phyloP scores from a whole-genome alignment of 2,113 vertebrate species.

The Sitta europaea region DNA sequence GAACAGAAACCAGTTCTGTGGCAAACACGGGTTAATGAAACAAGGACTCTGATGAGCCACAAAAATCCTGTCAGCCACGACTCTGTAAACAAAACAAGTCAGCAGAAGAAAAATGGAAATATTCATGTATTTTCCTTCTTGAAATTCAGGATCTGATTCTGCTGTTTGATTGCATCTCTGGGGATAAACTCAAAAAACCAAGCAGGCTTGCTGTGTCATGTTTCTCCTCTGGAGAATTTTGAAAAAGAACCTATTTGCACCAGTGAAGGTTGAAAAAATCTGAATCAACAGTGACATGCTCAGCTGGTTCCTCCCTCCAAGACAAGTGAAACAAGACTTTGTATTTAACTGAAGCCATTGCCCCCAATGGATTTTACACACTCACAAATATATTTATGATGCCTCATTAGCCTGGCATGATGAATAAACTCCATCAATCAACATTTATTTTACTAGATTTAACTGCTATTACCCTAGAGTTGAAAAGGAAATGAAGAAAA shows the following conservation, averaged over 20 bases:
- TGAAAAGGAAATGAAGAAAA: conserved; percentile 35
- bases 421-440: conserved; percentile 46
- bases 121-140: neutral
- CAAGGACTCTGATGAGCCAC: neutral
- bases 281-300: neutral
- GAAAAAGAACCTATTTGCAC: neutral
- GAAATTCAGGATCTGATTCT: neutral
- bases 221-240: neutral
- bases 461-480: conserved; percentile 22
- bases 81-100: neutral
- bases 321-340: neutral
- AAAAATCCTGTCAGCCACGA: neutral
- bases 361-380: neutral
- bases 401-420: conserved; percentile 43
- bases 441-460: conserved; percentile 45
- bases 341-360: neutral
- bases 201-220: neutral
- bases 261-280: neutral
- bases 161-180: neutral
- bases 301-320: neutral
- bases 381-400: conserved; percentile 28
- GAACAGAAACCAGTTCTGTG: neutral
- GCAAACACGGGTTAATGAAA: neutral
- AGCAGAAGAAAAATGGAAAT: neutral
- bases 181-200: neutral